These are phyloP conservation scores for Ambastaia sidthimunki DNA, from an alignment of 2,797 vertebrate species.

Conservation along the genomic window DNA sequence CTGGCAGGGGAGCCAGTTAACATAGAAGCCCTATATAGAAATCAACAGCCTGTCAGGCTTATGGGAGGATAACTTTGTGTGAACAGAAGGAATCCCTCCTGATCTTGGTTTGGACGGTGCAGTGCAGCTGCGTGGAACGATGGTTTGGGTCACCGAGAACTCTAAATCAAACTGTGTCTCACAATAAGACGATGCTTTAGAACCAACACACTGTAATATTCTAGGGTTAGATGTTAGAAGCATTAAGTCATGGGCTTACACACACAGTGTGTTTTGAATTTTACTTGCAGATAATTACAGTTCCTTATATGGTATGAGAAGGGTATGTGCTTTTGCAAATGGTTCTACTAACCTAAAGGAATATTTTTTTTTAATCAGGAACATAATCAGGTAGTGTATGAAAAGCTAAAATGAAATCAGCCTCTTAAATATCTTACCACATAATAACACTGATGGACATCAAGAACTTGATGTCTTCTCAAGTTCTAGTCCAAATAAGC, in stretches of 20 bases:
- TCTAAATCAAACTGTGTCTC: slow-evolving; percentile 18
- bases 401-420: background rate
- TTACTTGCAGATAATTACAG: background rate
- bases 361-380: background rate
- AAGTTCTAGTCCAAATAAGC: slow-evolving; percentile 10
- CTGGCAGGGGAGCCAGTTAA: slow-evolving; percentile 63
- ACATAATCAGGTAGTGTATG: no score
- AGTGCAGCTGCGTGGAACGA: slow-evolving; percentile 61
- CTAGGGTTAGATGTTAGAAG: background rate
- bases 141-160: slow-evolving; percentile 62
- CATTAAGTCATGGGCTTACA: background rate
- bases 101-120: slow-evolving; percentile 49
- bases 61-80: slow-evolving; percentile 24
- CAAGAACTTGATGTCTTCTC: background rate
- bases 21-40: slow-evolving; percentile 43
- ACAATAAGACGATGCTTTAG: background rate
- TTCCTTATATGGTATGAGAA: background rate
- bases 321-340: background rate
- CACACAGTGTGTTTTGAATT: background rate
- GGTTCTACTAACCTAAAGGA: background rate
- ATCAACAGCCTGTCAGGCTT: slow-evolving; percentile 63
- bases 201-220: slow-evolving; percentile 3
- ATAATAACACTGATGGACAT: no score
- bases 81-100: background rate
- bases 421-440: no score